A percentile compares a stretch with the other conserved stretches of the same genome.
These are phyloP conservation scores for Schizothorax lantsangensis DNA, from an alignment of 2,797 vertebrate species.

Conservation along the genomic window DNA sequence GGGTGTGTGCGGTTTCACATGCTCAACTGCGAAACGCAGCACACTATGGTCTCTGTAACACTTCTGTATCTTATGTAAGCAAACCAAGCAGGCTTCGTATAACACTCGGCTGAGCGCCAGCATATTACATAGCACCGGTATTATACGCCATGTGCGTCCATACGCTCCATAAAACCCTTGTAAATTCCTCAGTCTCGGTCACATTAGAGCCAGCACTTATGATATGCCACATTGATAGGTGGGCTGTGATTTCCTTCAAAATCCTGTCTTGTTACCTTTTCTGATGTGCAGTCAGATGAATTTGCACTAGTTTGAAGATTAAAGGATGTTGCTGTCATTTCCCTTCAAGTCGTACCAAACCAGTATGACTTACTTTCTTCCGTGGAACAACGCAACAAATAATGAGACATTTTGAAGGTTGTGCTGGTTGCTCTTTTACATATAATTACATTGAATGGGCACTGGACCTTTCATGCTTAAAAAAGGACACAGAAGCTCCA, in stretches of 20 bases:
- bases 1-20: slow-evolving; percentile 34
- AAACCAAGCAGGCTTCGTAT: slow-evolving; percentile 8
- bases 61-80: slow-evolving; percentile 29
- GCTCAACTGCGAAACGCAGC: not conserved
- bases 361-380: not conserved
- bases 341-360: not conserved
- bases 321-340: slow-evolving; percentile 15
- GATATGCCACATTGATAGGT: slow-evolving; percentile 15
- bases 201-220: slow-evolving; percentile 1
- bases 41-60: not conserved
- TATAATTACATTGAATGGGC: not conserved
- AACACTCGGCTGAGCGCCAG: not conserved
- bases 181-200: slow-evolving; percentile 13
- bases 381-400: not conserved
- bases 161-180: slow-evolving; percentile 22
- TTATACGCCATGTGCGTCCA: slow-evolving; percentile 12
- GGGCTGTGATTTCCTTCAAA: not conserved
- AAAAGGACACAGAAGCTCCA: not conserved
- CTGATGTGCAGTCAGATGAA: not conserved
- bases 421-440: not conserved
- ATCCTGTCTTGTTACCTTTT: slow-evolving; percentile 9
- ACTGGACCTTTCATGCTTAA: not conserved
- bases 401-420: not conserved
- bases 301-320: not conserved
- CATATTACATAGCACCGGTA: slow-evolving; percentile 1